Evolutionary conservation across 2,888 invertebrate genomes (phyloP).

Genomic region (Heteromyza rotundicornis): DNA sequence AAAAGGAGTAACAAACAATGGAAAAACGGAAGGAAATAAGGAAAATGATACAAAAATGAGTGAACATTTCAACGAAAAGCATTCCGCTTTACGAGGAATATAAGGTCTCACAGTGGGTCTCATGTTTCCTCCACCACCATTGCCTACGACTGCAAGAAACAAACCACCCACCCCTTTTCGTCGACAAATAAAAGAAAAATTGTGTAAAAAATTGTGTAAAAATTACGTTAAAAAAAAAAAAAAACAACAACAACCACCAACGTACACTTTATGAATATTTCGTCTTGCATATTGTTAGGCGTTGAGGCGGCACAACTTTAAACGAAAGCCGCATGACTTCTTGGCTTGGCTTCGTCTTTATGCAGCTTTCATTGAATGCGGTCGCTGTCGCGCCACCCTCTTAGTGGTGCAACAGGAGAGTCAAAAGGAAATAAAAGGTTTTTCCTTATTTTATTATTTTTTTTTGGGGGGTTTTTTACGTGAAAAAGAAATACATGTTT

Average conservation of each 20-base stretch:
- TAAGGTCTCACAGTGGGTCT: constrained; percentile 13
- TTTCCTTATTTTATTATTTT: neutral
- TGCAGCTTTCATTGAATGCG: neutral
- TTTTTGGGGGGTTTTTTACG: neutral
- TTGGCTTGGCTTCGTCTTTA: neutral
- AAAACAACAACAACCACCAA: constrained; percentile 31
- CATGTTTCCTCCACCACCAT: neutral
- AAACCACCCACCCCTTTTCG: too few species aligned
- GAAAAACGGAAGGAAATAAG: too few species aligned
- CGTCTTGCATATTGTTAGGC: constrained; percentile 46
- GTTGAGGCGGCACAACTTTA: neutral
- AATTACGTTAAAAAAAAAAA: constrained; percentile 5
- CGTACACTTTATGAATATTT: too few species aligned
- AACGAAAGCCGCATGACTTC: constrained; percentile 4
- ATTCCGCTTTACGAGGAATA: constrained; percentile 50
- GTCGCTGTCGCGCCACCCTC: neutral
- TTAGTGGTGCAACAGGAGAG: neutral
- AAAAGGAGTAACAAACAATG: too few species aligned
- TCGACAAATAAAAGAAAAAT: too few species aligned
- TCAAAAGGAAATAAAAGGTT: neutral
- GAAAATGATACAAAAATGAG: constrained; percentile 12
- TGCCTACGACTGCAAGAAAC: neutral
- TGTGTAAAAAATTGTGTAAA: neutral
- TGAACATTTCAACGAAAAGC: constrained; percentile 41
- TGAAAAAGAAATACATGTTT: neutral